Base-by-base conservation (phyloP, 2,888 invertebrate species). In the Caradrina clavipalpis region DNA sequence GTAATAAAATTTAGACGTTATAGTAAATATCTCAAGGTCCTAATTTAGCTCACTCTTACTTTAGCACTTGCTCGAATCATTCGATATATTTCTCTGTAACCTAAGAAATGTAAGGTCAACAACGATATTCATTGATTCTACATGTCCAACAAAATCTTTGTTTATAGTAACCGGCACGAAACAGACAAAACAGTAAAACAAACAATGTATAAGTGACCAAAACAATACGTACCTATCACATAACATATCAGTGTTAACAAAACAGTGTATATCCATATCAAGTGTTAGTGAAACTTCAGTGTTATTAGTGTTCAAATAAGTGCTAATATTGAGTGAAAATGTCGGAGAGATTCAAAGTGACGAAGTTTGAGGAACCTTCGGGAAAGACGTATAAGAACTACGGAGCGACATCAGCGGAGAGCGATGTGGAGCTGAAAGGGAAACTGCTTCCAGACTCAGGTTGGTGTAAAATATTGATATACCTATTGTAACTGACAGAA, bases 291-390 rank as follows among this genome's bases (percentile, higher is more conserved):
- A 66, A 76, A 59, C 35, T 50, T 49, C 11, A 65, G 75, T 78
- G 73, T 58, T 61, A 19, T 58, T 0, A 66, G 70, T 78, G 75
- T 74, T 35, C 76, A 60, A 70, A 74, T 75, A 74, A 82, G 81
- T 83, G 75, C 67, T 49, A 22, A 69, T 68, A 80, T 81, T 84
- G 73, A 69, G 86, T 87, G 86, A 95, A 92, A 86, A 97, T 97
- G 97, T 96, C 96, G 75, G 97, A 97, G 90, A 92, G 97, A 54
- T 97, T 97, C 88, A 96, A 96, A 90, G 96, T 97, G 90, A 96
- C 97, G 73, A 96, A 96, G 88, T 96, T 95, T 47, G 96, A 97
- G 81, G 96, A 97, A 82, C 95, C 96, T 49, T 92, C 95, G 66
- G 95, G 93, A 73, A 96, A 96, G 81, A 92, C 94, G 57, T 96